phyloP scores from a whole-genome alignment of 2,113 vertebrate species.

The Panthera tigris region DNA sequence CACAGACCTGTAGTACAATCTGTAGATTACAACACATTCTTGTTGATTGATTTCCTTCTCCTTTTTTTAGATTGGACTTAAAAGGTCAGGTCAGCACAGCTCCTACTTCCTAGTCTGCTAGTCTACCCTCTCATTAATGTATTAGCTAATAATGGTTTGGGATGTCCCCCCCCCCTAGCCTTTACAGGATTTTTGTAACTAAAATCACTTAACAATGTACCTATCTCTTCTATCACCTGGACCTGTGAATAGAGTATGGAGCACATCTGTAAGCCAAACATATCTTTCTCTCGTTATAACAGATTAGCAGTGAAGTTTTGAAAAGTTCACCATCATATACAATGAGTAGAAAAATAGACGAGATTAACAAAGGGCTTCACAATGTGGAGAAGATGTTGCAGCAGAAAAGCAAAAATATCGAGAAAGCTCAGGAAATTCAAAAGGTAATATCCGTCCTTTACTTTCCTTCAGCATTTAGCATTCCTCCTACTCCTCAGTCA shows the following conservation, averaged over 20 bases:
- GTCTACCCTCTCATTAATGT: not conserved
- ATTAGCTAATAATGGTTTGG: not conserved
- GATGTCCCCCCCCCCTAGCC: not conserved
- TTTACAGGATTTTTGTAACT: not conserved
- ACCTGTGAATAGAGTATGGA: not conserved
- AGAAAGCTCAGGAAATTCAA: slow-evolving; percentile 90
- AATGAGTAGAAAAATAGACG: slow-evolving; percentile 88
- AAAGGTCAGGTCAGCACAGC: not conserved
- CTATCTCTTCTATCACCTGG: not conserved
- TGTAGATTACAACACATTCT: not conserved
- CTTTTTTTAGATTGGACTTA: not conserved
- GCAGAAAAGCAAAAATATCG: slow-evolving; percentile 86
- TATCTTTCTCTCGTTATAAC: slow-evolving; percentile 41
- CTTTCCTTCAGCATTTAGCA: not conserved
- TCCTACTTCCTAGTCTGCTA: not conserved
- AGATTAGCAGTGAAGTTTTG: slow-evolving; percentile 88
- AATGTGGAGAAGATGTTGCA: slow-evolving; percentile 89
- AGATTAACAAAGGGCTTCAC: slow-evolving; percentile 88
- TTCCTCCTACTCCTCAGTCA: not conserved
- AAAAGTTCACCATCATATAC: slow-evolving; percentile 87
- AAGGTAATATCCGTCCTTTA: slow-evolving; percentile 86
- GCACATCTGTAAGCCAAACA: not conserved
- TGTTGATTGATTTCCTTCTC: not conserved
- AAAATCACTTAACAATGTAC: not conserved
- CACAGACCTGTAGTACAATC: not conserved